Evolutionary conservation across 2,888 invertebrate genomes (phyloP).

Genomic region (Himalopsyche tibetana): DNA sequence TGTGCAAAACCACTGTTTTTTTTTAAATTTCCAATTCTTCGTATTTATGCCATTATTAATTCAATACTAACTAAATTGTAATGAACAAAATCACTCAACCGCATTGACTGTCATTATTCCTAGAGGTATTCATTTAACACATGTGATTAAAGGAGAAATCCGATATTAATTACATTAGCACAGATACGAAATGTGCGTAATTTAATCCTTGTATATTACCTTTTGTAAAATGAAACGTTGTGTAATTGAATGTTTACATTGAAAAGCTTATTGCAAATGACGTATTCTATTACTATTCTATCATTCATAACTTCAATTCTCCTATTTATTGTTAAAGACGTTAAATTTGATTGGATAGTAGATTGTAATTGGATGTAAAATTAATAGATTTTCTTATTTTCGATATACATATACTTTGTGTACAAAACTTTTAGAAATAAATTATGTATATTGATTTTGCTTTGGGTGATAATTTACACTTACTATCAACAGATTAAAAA

Average conservation of each 20-base stretch:
- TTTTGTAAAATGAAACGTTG: background rate
- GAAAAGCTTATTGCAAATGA: conserved; percentile 27
- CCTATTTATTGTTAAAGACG: background rate
- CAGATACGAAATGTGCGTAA: conserved; percentile 9
- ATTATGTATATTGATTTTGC: too few relatives aligned
- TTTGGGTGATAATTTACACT: too few relatives aligned
- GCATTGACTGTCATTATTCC: background rate
- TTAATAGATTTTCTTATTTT: too few relatives aligned
- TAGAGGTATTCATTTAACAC: background rate
- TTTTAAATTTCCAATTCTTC: too few relatives aligned
- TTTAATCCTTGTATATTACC: background rate
- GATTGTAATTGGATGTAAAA: too few relatives aligned
- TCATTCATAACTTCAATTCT: background rate
- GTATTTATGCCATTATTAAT: too few relatives aligned
- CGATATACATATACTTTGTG: too few relatives aligned
- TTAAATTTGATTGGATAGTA: background rate
- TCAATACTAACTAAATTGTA: background rate
- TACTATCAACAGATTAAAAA: too few relatives aligned
- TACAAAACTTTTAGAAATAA: too few relatives aligned
- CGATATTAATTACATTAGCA: background rate
- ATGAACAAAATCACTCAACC: background rate
- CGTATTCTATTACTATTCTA: background rate
- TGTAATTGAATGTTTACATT: conserved; percentile 31
- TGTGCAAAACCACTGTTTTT: too few relatives aligned
- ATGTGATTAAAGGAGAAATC: background rate